Evolutionary conservation across 2,888 invertebrate species (phyloP).

Genomic region (Epinotia brunnichana): DNA sequence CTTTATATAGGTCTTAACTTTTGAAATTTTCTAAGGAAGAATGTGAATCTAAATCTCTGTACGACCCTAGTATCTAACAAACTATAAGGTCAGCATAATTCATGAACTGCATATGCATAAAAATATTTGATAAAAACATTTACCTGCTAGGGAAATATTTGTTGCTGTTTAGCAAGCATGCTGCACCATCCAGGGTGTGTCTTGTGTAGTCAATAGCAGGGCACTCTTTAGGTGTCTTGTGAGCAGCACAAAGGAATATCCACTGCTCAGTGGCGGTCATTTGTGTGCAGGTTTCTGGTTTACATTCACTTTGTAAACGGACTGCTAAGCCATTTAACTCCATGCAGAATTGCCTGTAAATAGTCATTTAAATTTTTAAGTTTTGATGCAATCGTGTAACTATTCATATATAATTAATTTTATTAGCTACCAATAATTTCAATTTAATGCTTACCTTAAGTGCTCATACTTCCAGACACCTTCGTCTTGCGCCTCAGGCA

Average conservation of each 20-base stretch:
- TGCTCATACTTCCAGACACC: constrained; percentile 99
- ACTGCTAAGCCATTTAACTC: constrained; percentile 99
- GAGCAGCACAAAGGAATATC: constrained; percentile 99
- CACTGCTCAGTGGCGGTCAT: constrained; percentile 99
- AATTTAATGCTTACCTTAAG: constrained; percentile 86
- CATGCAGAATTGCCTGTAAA: constrained; percentile 97
- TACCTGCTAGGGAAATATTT: constrained; percentile 99
- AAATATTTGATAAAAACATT: constrained; percentile 36
- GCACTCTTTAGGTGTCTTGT: constrained; percentile 99
- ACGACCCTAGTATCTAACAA: background rate
- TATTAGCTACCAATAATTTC: background rate
- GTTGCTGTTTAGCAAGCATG: constrained; percentile 98
- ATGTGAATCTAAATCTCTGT: no score
- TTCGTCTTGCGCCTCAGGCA: constrained; percentile 98
- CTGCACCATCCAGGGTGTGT: constrained; percentile 99
- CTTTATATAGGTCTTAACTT: no score
- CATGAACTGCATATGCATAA: background rate
- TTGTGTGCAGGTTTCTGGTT: constrained; percentile 98
- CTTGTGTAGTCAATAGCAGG: constrained; percentile 99
- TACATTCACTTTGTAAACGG: constrained; percentile 96
- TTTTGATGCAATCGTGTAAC: background rate
- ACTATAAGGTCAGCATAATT: background rate
- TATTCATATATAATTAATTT: background rate
- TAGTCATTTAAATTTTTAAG: background rate
- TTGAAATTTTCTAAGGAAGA: no score